A percentile compares a stretch with the other conserved stretches of the same genome.
Evolutionary conservation across 2,113 vertebrate species (phyloP).

Genomic region (Numenius arquata): DNA sequence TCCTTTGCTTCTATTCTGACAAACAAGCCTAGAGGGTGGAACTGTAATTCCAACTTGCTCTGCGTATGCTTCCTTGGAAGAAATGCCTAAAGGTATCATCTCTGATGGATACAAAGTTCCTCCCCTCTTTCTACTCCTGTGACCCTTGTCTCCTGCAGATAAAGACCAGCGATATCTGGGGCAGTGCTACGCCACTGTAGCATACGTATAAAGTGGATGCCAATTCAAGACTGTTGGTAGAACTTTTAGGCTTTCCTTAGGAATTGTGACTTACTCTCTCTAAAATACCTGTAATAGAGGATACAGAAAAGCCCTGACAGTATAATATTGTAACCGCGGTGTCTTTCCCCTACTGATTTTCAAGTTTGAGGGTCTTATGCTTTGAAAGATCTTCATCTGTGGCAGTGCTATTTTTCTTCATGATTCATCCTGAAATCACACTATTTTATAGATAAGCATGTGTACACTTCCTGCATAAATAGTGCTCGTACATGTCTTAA

Average conservation of each 20-base stretch:
- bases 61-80: not conserved
- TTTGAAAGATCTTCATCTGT: not conserved
- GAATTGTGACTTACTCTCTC: not conserved
- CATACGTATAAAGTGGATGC: not conserved
- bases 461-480: not conserved
- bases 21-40: not conserved
- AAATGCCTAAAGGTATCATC: not conserved
- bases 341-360: not conserved
- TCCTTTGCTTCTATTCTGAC: not conserved
- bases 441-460: not conserved
- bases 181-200: not conserved
- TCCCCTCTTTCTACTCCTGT: not conserved
- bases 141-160: not conserved
- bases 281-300: not conserved
- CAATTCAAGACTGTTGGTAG: not conserved
- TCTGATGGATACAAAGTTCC: not conserved
- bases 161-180: not conserved
- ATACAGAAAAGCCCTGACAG: not conserved
- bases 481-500: not conserved
- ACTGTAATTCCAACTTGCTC: not conserved
- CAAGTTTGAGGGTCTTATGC: not conserved
- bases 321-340: rapidly evolving
- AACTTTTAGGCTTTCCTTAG: not conserved
- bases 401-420: not conserved
- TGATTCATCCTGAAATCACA: not conserved